These are phyloP conservation scores for Eupithecia subumbrata DNA, from an alignment of 2,888 invertebrate species.

Conservation along the genomic window DNA sequence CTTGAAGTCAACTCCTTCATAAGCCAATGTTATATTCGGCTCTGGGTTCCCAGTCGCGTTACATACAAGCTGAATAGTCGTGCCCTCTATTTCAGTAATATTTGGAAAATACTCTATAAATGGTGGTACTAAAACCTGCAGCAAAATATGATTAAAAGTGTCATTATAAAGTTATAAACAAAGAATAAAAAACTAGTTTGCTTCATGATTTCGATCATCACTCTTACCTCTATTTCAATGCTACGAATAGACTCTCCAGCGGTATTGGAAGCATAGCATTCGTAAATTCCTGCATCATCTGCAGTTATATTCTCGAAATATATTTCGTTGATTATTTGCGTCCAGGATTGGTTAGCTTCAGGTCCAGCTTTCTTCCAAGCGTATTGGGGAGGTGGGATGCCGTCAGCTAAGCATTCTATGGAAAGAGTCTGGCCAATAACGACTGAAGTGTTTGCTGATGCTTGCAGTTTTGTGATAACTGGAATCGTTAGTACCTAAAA, in stretches of 20 bases:
- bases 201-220: not conserved
- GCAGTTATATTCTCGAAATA: constrained; percentile 55
- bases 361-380: constrained; percentile 59
- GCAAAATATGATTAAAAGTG: not conserved
- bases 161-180: not conserved
- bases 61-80: constrained; percentile 58
- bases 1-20: constrained; percentile 51
- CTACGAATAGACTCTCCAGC: constrained; percentile 55
- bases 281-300: constrained; percentile 66
- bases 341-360: constrained; percentile 50
- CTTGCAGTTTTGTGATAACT: constrained; percentile 54
- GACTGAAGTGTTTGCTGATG: constrained; percentile 54
- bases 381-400: constrained; percentile 63
- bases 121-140: constrained; percentile 66
- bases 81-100: constrained; percentile 60
- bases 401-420: constrained; percentile 66
- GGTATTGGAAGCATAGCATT: constrained; percentile 63
- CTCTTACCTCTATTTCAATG: constrained; percentile 61
- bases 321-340: constrained; percentile 56
- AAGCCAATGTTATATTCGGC: constrained; percentile 62
- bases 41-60: constrained; percentile 62
- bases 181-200: not conserved
- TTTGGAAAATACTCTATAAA: constrained; percentile 60
- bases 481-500: constrained; percentile 65
- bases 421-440: constrained; percentile 54